Evolutionary conservation across 1,140 invertebrate genomes (phyloP).

Genomic region (Saccostrea echinata): DNA sequence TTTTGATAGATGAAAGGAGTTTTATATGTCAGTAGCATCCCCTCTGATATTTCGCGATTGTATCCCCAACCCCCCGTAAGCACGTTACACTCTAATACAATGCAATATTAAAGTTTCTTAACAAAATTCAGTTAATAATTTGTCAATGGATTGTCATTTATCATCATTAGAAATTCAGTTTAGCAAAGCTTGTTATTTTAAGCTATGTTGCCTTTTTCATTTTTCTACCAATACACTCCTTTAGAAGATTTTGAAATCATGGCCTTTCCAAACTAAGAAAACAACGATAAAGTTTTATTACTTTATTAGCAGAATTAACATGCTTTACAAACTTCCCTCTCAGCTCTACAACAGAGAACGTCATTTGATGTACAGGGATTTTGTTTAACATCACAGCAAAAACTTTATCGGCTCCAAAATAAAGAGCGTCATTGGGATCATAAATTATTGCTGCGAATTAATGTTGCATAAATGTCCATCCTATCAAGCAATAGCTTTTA

Average conservation of each 20-base stretch:
- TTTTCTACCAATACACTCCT: no score
- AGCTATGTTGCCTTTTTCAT: neutral
- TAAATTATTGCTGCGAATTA: neutral
- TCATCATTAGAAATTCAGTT: no score
- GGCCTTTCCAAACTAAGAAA: no score
- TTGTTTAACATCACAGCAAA: neutral
- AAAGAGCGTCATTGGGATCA: neutral
- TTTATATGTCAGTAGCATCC: no score
- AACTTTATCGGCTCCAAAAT: neutral
- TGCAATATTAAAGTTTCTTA: no score
- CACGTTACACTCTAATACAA: no score
- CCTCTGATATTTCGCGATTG: no score
- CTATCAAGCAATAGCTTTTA: neutral
- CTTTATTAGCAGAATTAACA: neutral
- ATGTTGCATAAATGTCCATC: neutral
- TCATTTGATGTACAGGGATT: constrained; percentile 8
- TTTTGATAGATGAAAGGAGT: no score
- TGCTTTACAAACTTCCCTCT: neutral
- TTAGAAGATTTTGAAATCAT: neutral
- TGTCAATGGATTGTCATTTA: no score
- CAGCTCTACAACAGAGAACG: constrained; percentile 1
- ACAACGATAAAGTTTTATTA: neutral
- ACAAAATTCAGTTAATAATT: no score
- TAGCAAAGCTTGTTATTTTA: neutral
- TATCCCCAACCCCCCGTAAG: no score